A percentile compares a stretch with the other conserved stretches of the same genome.
These are phyloP conservation scores for Tylochromis polylepis DNA, from an alignment of 2,113 vertebrate species.

Conservation along the genomic window DNA sequence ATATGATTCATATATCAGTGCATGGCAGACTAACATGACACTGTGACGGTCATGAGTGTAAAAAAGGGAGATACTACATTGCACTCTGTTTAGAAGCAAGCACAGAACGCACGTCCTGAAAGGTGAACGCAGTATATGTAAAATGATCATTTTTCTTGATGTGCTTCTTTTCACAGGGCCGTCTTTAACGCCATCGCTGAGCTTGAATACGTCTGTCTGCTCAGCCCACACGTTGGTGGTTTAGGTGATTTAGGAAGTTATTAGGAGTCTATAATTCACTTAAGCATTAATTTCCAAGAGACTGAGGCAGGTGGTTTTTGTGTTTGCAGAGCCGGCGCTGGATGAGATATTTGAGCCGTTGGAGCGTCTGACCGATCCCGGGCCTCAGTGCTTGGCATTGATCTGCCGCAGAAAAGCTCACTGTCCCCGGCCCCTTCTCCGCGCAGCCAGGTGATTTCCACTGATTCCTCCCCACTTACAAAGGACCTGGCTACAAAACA, in stretches of 20 bases:
- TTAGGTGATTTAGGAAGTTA: constrained; percentile 70
- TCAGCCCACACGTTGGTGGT: constrained; percentile 60
- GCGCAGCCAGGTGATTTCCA: constrained; percentile 78
- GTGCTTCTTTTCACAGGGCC: constrained; percentile 59
- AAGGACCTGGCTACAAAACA: not conserved
- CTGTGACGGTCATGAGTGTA: too few species aligned
- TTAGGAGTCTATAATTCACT: not conserved
- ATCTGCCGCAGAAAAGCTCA: constrained; percentile 72
- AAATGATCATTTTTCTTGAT: not conserved
- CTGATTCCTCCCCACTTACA: not conserved
- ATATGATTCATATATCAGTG: not conserved
- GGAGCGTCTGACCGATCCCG: not conserved
- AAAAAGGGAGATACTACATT: not conserved
- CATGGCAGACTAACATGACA: too few species aligned
- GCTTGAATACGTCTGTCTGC: constrained; percentile 81
- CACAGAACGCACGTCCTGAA: not conserved
- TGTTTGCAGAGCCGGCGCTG: constrained; percentile 69
- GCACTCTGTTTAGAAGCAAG: not conserved
- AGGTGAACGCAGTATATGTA: not conserved
- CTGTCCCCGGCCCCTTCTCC: constrained; percentile 73
- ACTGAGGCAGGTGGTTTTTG: not conserved
- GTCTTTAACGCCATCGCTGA: constrained; percentile 80
- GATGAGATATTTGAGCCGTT: constrained; percentile 74
- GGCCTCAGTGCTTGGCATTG: constrained; percentile 53
- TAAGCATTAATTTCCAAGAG: not conserved